Evolutionary conservation across 2,797 vertebrate genomes (phyloP).

Genomic region (Leptodactylus fallax): DNA sequence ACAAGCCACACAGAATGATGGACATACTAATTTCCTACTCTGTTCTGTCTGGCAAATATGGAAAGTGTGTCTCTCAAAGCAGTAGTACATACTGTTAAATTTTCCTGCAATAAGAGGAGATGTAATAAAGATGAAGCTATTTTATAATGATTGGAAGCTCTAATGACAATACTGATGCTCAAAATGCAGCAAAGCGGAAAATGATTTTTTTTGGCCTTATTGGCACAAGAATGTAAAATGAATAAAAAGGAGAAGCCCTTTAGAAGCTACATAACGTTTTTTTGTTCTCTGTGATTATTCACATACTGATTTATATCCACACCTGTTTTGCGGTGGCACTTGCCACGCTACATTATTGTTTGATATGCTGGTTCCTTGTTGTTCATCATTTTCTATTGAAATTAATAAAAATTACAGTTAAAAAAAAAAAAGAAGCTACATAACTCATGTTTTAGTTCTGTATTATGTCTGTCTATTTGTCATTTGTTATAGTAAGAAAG

Average conservation of each 20-base stretch:
- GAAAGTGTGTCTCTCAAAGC: background rate
- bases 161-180: constrained; percentile 49
- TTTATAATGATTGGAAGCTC: constrained; percentile 28
- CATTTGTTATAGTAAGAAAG: background rate
- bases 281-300: too few relatives aligned
- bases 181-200: constrained; percentile 46
- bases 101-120: constrained; percentile 20
- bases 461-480: background rate
- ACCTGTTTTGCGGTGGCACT: too few relatives aligned
- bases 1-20: background rate
- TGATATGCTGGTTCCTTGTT: too few relatives aligned
- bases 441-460: background rate
- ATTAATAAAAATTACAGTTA: too few relatives aligned
- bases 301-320: too few relatives aligned
- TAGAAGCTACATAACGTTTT: background rate
- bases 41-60: background rate
- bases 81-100: constrained; percentile 3
- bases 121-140: constrained; percentile 10
- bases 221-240: background rate
- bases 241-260: background rate
- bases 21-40: background rate
- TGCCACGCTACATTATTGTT: too few relatives aligned
- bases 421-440: too few relatives aligned
- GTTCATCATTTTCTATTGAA: too few relatives aligned
- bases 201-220: constrained; percentile 39